Evolutionary conservation across 2,888 invertebrate genomes (phyloP), one percentile per base, ranked within the genome.

Genomic region (Leucophora obtusa): DNA sequence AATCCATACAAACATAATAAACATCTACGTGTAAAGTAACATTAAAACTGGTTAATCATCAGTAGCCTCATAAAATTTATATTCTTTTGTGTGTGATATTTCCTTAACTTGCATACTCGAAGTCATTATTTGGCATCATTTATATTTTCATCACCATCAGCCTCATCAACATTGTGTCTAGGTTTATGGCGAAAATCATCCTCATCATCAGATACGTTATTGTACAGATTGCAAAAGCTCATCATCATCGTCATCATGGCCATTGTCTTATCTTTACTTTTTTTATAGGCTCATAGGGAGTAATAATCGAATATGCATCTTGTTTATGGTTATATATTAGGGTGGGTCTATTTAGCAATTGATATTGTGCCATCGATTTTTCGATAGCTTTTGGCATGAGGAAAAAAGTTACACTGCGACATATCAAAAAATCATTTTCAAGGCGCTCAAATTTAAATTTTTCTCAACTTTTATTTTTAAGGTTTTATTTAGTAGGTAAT

Each of bases 241-340:
- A 14, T 18, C 60, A 47, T 1, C 62, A 56, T 33, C 15, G n/a
- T 17, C 50, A 18, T 56, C 56, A 56, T 63, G n/a, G 35, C n/a
- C 62, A 78, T 62, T 60, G 59, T 66, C 56, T 69, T 73, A 69
- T 73, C 73, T 63, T 70, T 66, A 28, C 24, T 38, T 65, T 33
- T 74, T 79, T 79, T 79, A 79, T 75, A 56, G 66, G 63, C 70
- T 73, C 24, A 50, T 59, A 60, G 73, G 73, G 73, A 73, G 63
- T 54, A 65, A 70, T 71, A 69, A 70, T 70, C 74, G 59, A 54
- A 79, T 70, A 53, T 60, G 74, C 54, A 79, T 74, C 59, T 70
- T 70, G 21, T 63, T 68, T 63, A 72, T 76, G 58, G 35, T 53
- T 54, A 33, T 63, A n/a, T n/a, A n/a, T n/a, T n/a, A n/a, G n/a